Base-by-base conservation (phyloP, 2,888 invertebrate genomes). In the Timandra comae region DNA sequence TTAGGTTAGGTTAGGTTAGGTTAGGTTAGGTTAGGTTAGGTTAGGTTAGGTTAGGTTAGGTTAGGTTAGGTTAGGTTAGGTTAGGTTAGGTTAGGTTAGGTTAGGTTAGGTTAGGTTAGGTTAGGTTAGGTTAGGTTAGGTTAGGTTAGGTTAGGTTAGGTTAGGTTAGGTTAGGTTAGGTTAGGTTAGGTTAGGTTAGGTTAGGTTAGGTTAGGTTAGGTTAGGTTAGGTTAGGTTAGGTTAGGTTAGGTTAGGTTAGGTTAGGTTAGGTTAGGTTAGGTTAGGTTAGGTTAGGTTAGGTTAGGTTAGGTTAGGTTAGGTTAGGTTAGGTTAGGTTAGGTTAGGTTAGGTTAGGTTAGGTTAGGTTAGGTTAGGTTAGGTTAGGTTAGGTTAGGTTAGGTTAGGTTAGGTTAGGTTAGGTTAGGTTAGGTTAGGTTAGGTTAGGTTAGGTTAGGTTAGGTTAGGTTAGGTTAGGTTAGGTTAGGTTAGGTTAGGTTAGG, bases 11-110 rank as follows among this genome's bases (percentile, higher is more conserved):
- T 25, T 25, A 25, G 25, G 25, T 25, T 25, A 25, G 25, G 25
- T 25, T 25, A 25, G 25, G 32, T 41, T 33, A 34, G 38, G 32
- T 42, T 36, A 33, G 38, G 35, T 42, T 35, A 29, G 42, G 42
- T 42, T 42, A 38, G 42, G 42, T 42, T 42, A 35, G 41, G 38
- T 42, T 42, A 33, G 38, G 33, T 38, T 42, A 21, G 21, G 21
- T 21, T 21, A 21, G 21, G 21, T 21, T 21, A 21, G 21, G 21
- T 13, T 27, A 27, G 21, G 21, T 21, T 21, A 21, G 21, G 21
- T 29, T 29, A 29, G 29, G 29, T 29, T 29, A 29, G 29, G 29
- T 29, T 29, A 29, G 29, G 29, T 29, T 29, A 29, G 29, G 29
- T 29, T 29, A 29, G 29, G 29, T 29, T 29, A 29, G 29, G 29